A percentile compares a stretch with the other conserved stretches of the same genome.
phyloP scores from a whole-genome alignment of 2,797 vertebrate genomes.

The Notoglanidium macrostoma region DNA sequence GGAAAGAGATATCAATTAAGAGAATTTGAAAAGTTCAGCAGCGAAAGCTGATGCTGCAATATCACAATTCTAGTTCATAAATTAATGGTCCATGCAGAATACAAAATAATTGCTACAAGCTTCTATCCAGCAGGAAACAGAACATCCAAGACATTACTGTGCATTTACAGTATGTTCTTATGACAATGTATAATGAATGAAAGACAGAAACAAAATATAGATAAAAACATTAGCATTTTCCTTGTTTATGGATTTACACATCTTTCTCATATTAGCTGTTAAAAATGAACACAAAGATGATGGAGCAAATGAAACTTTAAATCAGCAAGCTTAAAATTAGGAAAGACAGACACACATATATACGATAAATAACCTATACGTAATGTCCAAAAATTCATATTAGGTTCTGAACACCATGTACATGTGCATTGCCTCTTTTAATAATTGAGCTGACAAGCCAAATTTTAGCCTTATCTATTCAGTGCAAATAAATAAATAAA shows the following conservation, averaged over 20 bases:
- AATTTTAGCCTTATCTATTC: neutral
- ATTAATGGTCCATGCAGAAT: slow-evolving; percentile 71
- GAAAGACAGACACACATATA: neutral
- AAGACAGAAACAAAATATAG: neutral
- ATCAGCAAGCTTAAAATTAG: neutral
- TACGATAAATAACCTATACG: neutral
- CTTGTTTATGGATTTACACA: neutral
- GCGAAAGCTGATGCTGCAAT: slow-evolving; percentile 80
- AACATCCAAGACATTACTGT: slow-evolving; percentile 1
- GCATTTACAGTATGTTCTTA: neutral
- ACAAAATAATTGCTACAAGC: slow-evolving; percentile 60
- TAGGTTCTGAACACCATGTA: neutral
- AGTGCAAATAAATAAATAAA: neutral
- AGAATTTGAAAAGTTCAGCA: slow-evolving; percentile 75
- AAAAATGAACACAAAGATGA: neutral
- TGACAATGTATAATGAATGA: neutral
- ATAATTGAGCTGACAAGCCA: neutral
- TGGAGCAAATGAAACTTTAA: neutral
- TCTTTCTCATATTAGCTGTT: neutral
- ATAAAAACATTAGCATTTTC: neutral
- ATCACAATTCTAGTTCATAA: slow-evolving; percentile 80
- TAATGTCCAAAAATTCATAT: neutral
- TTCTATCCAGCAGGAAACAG: slow-evolving; percentile 19
- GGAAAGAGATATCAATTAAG: slow-evolving; percentile 79
- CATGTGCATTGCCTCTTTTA: neutral